These are phyloP conservation scores for Acanthurus lineatus DNA, from an alignment of 2,797 vertebrate genomes.

Conservation along the genomic window DNA sequence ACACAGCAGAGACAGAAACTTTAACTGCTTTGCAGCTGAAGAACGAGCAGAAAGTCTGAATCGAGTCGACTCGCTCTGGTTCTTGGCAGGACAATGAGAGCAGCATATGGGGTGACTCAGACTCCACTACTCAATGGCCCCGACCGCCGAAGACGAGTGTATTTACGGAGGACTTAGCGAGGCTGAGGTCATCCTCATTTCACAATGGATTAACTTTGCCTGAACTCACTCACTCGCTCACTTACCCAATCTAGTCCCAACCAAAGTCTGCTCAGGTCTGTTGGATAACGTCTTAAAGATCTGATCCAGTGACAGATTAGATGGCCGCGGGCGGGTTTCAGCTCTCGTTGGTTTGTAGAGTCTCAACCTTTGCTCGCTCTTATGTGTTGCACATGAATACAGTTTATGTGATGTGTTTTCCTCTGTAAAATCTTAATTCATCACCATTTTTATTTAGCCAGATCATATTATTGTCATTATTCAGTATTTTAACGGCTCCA, in stretches of 20 bases:
- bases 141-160: constrained; percentile 53
- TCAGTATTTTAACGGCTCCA: too few species aligned
- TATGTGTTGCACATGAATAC: too few species aligned
- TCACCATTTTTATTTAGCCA: too few species aligned
- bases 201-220: constrained; percentile 55
- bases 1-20: background rate
- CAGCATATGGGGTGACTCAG: constrained; percentile 49
- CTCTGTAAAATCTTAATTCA: too few species aligned
- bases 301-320: background rate
- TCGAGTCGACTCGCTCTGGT: background rate
- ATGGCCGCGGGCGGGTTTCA: too few species aligned
- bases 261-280: constrained; percentile 10
- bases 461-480: too few species aligned
- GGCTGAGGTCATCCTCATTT: constrained; percentile 59
- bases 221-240: constrained; percentile 40
- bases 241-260: constrained; percentile 15
- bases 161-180: constrained; percentile 60
- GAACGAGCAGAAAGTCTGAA: background rate
- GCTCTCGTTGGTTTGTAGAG: too few species aligned
- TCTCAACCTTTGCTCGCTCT: too few species aligned
- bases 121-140: constrained; percentile 12
- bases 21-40: accelerated
- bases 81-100: background rate
- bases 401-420: too few species aligned
- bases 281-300: background rate